Conservation (phyloP, 2,888 invertebrate genomes). For the Drosophila helvetica region DNA sequence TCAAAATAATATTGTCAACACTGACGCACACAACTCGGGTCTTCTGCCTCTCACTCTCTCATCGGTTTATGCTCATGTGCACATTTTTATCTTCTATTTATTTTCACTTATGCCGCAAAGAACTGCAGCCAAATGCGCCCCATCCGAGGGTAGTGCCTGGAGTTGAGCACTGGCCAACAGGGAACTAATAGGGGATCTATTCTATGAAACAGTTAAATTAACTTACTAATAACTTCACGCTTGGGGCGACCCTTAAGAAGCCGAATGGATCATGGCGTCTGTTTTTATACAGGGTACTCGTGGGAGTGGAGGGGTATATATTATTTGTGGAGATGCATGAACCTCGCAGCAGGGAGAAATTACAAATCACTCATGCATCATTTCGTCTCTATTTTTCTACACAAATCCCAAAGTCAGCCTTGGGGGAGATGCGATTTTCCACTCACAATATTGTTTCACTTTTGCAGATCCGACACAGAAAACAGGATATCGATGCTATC, state of each 20-base stretch:
- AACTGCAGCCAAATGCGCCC: conserved; percentile 61
- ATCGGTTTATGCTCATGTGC: conserved; percentile 26
- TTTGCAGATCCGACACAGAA: conserved; percentile 3
- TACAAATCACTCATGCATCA: not conserved
- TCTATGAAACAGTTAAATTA: conserved; percentile 11
- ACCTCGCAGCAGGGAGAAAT: not conserved
- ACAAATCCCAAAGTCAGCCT: not conserved
- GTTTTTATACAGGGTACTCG: conserved; percentile 11
- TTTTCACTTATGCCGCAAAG: conserved; percentile 77
- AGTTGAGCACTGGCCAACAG: conserved; percentile 12
- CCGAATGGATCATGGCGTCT: conserved; percentile 34
- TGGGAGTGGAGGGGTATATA: conserved; percentile 9
- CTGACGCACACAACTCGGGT: conserved; percentile 1
- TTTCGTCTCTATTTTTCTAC: not conserved
- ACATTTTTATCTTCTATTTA: conserved; percentile 72
- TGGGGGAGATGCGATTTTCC: not conserved
- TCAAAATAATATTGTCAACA: not conserved
- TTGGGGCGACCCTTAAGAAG: not conserved
- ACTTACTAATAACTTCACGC: conserved; percentile 34
- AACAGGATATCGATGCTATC: conserved; percentile 18
- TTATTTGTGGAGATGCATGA: not conserved
- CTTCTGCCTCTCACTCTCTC: conserved; percentile 17
- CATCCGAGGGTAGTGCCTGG: conserved; percentile 16
- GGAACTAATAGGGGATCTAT: not conserved
- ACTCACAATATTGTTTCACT: not conserved